A percentile compares a stretch with the other conserved stretches of the same genome.
Evolutionary conservation across 1,140 invertebrate genomes (phyloP).

Genomic region (Orius insidiosus): DNA sequence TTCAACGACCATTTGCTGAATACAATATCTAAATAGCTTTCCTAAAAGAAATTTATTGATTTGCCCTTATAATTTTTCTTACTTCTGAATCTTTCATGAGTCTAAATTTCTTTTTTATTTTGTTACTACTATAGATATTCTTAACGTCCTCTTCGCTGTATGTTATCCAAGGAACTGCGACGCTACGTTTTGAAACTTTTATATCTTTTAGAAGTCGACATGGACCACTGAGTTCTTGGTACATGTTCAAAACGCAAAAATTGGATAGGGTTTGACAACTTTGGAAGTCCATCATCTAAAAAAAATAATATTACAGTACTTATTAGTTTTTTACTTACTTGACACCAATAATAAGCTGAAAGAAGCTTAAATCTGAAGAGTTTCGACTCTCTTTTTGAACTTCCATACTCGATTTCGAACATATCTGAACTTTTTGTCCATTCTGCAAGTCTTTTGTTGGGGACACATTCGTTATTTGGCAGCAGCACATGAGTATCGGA

Average conservation of each 20-base stretch:
- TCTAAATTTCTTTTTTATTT: conserved; percentile 33
- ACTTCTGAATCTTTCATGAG: conserved; percentile 29
- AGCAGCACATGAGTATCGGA: conserved; percentile 20
- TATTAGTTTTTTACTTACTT: conserved; percentile 24
- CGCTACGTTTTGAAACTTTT: conserved; percentile 25
- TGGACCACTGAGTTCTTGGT: conserved; percentile 29
- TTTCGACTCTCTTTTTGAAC: conserved; percentile 26
- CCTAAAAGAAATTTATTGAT: conserved; percentile 24
- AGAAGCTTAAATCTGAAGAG: conserved; percentile 32
- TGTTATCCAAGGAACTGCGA: conserved; percentile 32
- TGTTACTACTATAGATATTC: conserved; percentile 29
- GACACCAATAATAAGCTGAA: conserved; percentile 31
- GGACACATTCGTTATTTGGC: conserved; percentile 27
- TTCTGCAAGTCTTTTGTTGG: conserved; percentile 21
- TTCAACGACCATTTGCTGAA: conserved; percentile 20
- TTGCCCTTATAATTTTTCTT: conserved; percentile 6
- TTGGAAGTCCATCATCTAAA: conserved; percentile 30
- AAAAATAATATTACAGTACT: conserved; percentile 24
- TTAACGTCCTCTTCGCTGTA: conserved; percentile 32
- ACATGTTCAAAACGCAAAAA: conserved; percentile 44
- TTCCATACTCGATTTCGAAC: conserved; percentile 26
- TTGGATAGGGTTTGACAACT: conserved; percentile 53
- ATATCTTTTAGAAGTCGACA: conserved; percentile 30
- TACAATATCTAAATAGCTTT: conserved; percentile 29
- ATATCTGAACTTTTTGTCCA: conserved; percentile 25